Evolutionary conservation across 2,113 vertebrate species (phyloP), one percentile per base, ranked within the genome.

Genomic region (Ophiodon elongatus): DNA sequence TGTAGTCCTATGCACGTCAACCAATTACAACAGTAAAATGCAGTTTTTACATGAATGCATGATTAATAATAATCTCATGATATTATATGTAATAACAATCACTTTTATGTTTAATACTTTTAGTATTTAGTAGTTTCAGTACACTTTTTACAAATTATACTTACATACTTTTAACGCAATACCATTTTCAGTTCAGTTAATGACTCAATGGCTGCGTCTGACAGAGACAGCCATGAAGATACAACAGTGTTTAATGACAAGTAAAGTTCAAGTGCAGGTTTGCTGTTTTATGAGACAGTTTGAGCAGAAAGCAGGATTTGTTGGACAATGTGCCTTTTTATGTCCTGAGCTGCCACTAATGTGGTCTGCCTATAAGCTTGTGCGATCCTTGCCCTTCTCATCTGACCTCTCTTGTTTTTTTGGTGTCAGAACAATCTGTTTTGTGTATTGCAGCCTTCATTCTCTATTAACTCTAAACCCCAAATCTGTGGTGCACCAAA

Each of bases 351-450:
- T 67, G 6, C 17, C 6, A 13, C 33, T 13, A 29, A 19, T 45
- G n/a, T 59, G 33, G 14, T 45, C 33, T 37, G 74, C 60, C 65
- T 52, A 2, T 73, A 45, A 68, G 75, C 67, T n/a, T 25, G 19
- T 71, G 50, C 4, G 3, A 56, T 56, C 64, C 69, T 62, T 59
- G 41, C 62, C 27, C 43, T 66, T 33, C 69, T 66, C 56, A 54
- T 56, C 57, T 71, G 64, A 89, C 81, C 83, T 39, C 47, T 66
- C 35, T 19, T 63, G 59, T 64, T 47, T 68, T 13, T 39, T 60
- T 71, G 67, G 72, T 82, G 67, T 88, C 71, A 71, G 63, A 47
- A 29, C 64, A 37, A n/a, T 84, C 73, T 57, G 56, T 74, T 85
- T 80, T 52, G 10, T 84, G 39, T 21, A 74, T 65, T 27, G 54